Evolutionary conservation across 2,113 vertebrate species (phyloP), one percentile per base, ranked within the genome.

Genomic region (Corythornis vintsioides): DNA sequence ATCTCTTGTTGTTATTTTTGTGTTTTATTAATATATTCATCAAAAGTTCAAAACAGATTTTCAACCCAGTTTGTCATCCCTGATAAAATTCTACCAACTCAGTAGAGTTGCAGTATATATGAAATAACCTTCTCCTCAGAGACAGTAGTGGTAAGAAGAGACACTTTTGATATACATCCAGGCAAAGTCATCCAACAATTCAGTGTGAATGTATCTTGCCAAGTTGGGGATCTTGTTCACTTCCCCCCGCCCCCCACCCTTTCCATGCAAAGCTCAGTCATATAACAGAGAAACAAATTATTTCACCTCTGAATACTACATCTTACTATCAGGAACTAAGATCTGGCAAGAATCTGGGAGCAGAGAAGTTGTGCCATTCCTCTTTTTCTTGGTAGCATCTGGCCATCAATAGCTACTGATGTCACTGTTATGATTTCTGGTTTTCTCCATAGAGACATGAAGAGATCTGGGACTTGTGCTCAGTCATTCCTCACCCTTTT

Each of bases 1-100:
- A 43, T 31, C 42, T 61, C 33, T 80, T 52, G 1, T 33, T 45
- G 33, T 7, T 0, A 0, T 83, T 19, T 13, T 7, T 75, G 38
- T 25, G 0, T 1, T 60, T 65, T n/a, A 60, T 83, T 45, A 47
- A 28, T 47, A 13, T 25, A 73, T 31, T 26, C 15, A n/a, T 21
- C 55, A 52, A 31, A 48, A 76, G 45, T 11, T 69, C 70, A 91
- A 84, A 72, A 81, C 55, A 50, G 40, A 47, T 79, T 89, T 86
- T 70, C 45, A 63, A 61, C 65, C 76, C 60, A 72, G 53, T 78
- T 88, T 52, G 61, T 65, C 43, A 55, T 4, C 77, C 57, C 71
- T 89, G 45, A 42, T 78, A 72, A 28, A 76, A 70, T 84, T 70
- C 77, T 70, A 70, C 15, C 50, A 66, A 2, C 45, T 66, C 61